Evolutionary conservation across 2,113 vertebrate genomes (phyloP), one percentile per base, ranked within the genome.

Genomic region (Zingel zingel): DNA sequence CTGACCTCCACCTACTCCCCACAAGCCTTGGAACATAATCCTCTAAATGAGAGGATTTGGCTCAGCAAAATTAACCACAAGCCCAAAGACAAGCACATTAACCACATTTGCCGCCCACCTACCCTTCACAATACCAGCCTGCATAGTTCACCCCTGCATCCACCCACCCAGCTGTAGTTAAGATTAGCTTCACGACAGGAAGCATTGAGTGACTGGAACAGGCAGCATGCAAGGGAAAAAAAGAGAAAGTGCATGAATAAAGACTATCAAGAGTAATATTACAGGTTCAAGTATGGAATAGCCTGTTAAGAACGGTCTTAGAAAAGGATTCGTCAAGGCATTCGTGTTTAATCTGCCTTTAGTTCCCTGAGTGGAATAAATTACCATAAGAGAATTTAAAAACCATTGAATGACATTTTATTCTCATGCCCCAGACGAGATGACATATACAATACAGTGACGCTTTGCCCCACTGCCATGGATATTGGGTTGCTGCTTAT

Each of bases 21-120:
- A 67, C 74, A 80, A 86, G 83, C 78, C 56, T 73, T 67, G 58
- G 85, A 91, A 83, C 82, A 75, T 87, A 91, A 81, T 89, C 82
- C 78, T 54, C 79, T 79, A 90, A 92, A 93, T 87, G 84, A 89
- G 57, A 89, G 83, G 86, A 92, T 92, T 94, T 92, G 84, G 87
- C 86, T 90, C 76, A 86, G 86, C 86, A 86, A 90, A 94, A 89
- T 74, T 39, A 82, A 90, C 74, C 86, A 84, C 81, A 70, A 83
- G 77, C 69, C 81, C 58, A 85, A 51, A 87, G 67, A 85, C 81
- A 85, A 86, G 84, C 80, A 89, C 89, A 85, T 88, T 79, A 87
- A 88, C 75, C 79, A 86, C 68, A 83, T 85, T 84, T 87, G 66
- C 84, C 56, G 47, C 83, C 89, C 78, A 89, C 88, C 80, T 79